Evolutionary conservation across 2,113 vertebrate species (phyloP).

Genomic region (Pyrgilauda ruficollis): DNA sequence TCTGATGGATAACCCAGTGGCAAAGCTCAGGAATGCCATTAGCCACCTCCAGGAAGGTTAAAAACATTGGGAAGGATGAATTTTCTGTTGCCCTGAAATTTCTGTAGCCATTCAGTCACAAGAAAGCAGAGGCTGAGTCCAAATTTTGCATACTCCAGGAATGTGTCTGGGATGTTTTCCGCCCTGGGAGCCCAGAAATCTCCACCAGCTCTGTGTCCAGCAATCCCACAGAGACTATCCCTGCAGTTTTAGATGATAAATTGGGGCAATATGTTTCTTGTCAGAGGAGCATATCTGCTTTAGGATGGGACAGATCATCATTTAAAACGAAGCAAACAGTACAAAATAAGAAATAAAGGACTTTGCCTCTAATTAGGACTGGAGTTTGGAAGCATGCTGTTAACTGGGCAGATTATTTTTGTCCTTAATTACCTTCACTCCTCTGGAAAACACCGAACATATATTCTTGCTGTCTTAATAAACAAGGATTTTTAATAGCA

Average conservation of each 20-base stretch:
- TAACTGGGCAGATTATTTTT: background rate
- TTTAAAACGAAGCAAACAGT: background rate
- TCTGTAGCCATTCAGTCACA: background rate
- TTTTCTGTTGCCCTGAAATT: background rate
- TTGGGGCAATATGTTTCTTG: background rate
- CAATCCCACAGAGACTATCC: background rate
- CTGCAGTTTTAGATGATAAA: background rate
- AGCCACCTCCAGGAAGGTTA: background rate
- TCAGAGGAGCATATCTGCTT: background rate
- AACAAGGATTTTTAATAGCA: background rate
- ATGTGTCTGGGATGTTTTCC: constrained; percentile 10
- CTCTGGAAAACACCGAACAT: background rate
- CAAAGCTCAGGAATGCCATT: background rate
- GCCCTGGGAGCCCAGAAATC: background rate
- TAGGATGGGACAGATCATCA: background rate
- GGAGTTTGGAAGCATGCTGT: background rate
- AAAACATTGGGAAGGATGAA: background rate
- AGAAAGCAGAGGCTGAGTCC: background rate
- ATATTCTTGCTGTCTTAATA: background rate
- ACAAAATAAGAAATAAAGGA: background rate
- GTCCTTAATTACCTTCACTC: background rate
- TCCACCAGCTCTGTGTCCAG: background rate
- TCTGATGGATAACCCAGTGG: background rate
- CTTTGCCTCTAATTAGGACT: background rate
- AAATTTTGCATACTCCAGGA: background rate